Conservation (phyloP, 1,140 invertebrate genomes). For the Drosophila kurseongensis region DNA sequence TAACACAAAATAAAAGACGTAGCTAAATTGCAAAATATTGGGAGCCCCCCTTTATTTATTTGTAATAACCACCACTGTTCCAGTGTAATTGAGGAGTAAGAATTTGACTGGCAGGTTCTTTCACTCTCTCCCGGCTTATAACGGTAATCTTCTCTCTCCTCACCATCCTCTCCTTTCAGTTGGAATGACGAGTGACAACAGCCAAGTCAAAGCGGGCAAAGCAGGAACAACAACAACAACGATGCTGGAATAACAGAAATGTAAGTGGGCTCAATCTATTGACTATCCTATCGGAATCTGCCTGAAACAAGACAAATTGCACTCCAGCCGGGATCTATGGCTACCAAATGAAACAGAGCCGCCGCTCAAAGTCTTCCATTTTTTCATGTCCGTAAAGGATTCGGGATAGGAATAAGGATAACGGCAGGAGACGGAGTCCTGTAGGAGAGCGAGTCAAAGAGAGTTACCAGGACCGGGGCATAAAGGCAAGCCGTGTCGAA, state of each 20-base stretch:
- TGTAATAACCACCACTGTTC: constrained; percentile 2
- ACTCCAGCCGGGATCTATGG: constrained; percentile 72
- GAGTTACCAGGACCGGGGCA: constrained; percentile 29
- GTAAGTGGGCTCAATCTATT: constrained; percentile 74
- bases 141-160: constrained; percentile 12
- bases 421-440: constrained; percentile 21
- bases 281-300: constrained; percentile 63
- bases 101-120: constrained; percentile 65
- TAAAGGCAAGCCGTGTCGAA: constrained; percentile 60
- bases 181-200: constrained; percentile 67
- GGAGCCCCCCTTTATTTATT: neutral
- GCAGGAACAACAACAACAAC: constrained; percentile 35
- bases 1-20: too few species aligned
- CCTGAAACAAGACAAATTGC: constrained; percentile 82
- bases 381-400: constrained; percentile 53
- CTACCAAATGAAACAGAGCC: constrained; percentile 74
- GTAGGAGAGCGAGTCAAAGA: constrained; percentile 9
- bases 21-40: too few species aligned
- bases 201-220: constrained; percentile 63
- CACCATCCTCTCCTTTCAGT: neutral
- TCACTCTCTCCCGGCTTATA: constrained; percentile 18
- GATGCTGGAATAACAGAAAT: constrained; percentile 57
- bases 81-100: constrained; percentile 83
- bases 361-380: constrained; percentile 21
- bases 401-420: constrained; percentile 2